Conservation (phyloP, 2,888 invertebrate species). For the Prostheceraeus crozeri region DNA sequence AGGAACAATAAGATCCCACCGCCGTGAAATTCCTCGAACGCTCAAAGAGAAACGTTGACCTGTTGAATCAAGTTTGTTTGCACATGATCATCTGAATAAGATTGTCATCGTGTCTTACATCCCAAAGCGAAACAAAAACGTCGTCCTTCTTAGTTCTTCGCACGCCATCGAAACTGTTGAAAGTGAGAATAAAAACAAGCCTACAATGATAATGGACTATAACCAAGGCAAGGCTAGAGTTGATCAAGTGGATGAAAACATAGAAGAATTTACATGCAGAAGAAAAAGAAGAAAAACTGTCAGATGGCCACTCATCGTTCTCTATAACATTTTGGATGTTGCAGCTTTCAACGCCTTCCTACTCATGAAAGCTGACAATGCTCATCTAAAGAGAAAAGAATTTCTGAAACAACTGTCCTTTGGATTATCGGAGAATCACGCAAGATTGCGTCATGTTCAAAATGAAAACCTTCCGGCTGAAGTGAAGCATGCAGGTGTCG, state of each 20-base stretch:
- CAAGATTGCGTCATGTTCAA: background rate
- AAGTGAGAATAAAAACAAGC: background rate
- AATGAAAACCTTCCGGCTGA: constrained; percentile 1
- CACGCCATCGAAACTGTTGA: background rate
- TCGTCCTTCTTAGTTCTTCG: constrained; percentile 9
- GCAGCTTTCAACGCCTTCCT: constrained; percentile 2
- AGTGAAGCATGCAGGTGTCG: background rate
- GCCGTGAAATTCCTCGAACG: constrained; percentile 1
- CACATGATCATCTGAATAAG: constrained; percentile 8
- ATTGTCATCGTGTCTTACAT: background rate
- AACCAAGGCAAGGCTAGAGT: constrained; percentile 4
- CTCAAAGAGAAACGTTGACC: background rate
- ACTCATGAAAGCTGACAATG: background rate
- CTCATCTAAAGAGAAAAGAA: constrained; percentile 1
- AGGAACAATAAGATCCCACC: constrained; percentile 1
- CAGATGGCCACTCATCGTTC: background rate
- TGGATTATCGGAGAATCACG: background rate
- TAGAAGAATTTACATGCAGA: background rate
- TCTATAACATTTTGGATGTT: constrained; percentile 14
- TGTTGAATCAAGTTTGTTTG: constrained; percentile 3
- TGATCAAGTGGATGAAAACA: constrained; percentile 9
- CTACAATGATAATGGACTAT: background rate
- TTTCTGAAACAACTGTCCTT: constrained; percentile 3
- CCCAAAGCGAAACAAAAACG: constrained; percentile 5
- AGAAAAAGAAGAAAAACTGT: constrained; percentile 12